Evolutionary conservation across 2,888 invertebrate species (phyloP).

Genomic region (Podotricha telesiphe): DNA sequence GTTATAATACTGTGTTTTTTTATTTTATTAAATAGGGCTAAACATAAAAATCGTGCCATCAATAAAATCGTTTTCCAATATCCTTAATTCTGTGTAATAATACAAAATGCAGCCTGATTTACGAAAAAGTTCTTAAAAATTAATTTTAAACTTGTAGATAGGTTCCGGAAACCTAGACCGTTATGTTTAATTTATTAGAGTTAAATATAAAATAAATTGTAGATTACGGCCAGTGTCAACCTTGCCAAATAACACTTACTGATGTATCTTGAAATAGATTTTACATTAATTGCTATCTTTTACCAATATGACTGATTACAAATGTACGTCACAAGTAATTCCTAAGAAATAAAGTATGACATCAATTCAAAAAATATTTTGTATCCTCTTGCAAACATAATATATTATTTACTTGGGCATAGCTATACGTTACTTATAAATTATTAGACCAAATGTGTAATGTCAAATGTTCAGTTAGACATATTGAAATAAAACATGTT

Average conservation of each 20-base stretch:
- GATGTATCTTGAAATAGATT: neutral
- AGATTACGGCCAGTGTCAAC: conserved; percentile 30
- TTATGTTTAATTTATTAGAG: conserved; percentile 21
- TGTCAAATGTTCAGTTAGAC: neutral
- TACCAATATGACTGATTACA: conserved; percentile 12
- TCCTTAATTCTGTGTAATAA: neutral
- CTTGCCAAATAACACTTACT: conserved; percentile 30
- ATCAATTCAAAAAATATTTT: neutral
- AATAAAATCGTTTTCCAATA: conserved; percentile 2
- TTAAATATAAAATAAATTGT: conserved; percentile 14
- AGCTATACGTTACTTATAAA: neutral
- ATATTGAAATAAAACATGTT: neutral
- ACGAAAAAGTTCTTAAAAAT: conserved; percentile 19
- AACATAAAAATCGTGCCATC: conserved; percentile 21
- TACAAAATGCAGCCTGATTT: conserved; percentile 10
- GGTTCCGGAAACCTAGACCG: conserved; percentile 11
- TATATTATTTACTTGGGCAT: neutral
- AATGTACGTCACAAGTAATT: conserved; percentile 12
- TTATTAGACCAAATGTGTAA: too few species aligned
- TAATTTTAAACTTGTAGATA: conserved; percentile 10
- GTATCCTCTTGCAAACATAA: too few species aligned
- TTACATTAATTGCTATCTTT: conserved; percentile 2
- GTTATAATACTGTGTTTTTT: conserved; percentile 3
- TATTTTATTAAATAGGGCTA: conserved; percentile 4
- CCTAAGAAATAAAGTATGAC: conserved; percentile 3